Conservation (phyloP, 92 coral and sea anemone species). For the Actinernus sp. region DNA sequence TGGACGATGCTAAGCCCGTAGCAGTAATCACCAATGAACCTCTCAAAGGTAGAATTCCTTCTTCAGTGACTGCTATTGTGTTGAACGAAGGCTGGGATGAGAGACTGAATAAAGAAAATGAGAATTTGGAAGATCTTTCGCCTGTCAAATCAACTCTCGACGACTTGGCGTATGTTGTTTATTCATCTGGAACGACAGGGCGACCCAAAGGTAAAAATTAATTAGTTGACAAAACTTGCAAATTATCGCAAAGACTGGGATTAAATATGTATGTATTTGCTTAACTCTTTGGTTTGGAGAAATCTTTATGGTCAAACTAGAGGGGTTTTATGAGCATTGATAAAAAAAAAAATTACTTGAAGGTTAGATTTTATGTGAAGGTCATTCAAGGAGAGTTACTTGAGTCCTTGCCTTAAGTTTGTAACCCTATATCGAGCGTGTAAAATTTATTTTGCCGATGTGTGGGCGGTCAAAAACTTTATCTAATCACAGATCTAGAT, state of each 20-base stretch:
- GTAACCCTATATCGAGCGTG: no score
- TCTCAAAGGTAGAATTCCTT: constrained; percentile 62
- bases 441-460: no score
- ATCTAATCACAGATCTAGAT: no score
- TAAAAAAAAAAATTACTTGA: no score
- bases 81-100: constrained; percentile 76
- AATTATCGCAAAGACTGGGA: no score
- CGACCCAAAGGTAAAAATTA: constrained; percentile 74
- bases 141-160: constrained; percentile 54
- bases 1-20: constrained; percentile 78
- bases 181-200: constrained; percentile 93
- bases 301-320: background rate
- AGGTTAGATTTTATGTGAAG: no score
- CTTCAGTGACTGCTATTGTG: constrained; percentile 48
- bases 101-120: constrained; percentile 62
- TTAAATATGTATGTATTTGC: no score
- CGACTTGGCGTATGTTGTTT: constrained; percentile 83
- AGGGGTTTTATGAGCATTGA: no score
- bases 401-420: no score
- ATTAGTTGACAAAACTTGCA: background rate
- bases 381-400: no score
- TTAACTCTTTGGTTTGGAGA: no score
- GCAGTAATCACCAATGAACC: constrained; percentile 67
- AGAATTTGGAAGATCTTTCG: constrained; percentile 12
- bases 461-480: no score